Evolutionary conservation across 2,797 vertebrate genomes (phyloP), one percentile per base, ranked within the genome.

Genomic region (Mycteria americana): DNA sequence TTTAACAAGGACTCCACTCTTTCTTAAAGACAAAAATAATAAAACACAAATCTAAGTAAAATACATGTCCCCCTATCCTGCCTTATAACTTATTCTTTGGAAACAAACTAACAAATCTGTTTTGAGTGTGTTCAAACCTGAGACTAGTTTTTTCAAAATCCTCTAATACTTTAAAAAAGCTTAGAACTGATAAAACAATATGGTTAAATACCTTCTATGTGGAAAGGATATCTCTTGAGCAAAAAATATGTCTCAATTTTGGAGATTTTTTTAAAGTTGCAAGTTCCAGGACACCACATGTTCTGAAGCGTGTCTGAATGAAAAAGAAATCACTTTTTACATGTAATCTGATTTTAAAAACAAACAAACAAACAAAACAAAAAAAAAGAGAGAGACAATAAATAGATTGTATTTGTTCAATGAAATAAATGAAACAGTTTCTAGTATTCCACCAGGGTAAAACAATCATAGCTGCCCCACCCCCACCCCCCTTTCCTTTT

Each of bases 51-150:
- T 53, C 22, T 56, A 73, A 83, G 56, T 51, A 33, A 64, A 33
- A 76, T 11, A 1, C 0, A 3, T 4, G 2, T 6, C 2, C 5
- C 7, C 3, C 4, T 9, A 9, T 67, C 8, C 7, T 57, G 13
- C 7, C 2, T 21, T 74, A 6, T 31, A 63, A 41, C 11, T 72
- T 84, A 13, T 4, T 13, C 3, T 85, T 82, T 87, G 56, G 27
- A 74, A 82, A 41, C 10, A 72, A 45, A 4, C 4, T 24, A 7
- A 57, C 6, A 30, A 31, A 18, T 8, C 11, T 87, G 18, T 67
- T 81, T 51, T 64, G 18, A n/a, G 7, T 43, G 5, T 68, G 5
- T 56, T 83, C 17, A 63, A 63, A 87, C 46, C 14, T 57, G 25
- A 18, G 19, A 41, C 7, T 67, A 37, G 3, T 30, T 94, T 92